Evolutionary conservation across 2,888 invertebrate species (phyloP), one percentile per base, ranked within the genome.

Genomic region (Geotrupes spiniger): DNA sequence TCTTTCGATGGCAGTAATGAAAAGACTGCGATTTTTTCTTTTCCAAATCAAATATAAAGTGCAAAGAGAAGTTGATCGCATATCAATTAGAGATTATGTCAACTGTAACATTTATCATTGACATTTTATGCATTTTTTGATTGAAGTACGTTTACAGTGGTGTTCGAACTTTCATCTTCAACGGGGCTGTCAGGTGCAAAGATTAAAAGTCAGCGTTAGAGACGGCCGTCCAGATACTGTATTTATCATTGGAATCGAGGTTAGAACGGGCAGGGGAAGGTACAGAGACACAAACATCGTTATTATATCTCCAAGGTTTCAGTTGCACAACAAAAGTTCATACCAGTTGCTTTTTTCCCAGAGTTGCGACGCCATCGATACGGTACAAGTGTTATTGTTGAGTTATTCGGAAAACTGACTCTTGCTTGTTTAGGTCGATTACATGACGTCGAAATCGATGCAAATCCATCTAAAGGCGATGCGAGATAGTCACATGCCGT

Each of bases 241-340:
- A 49, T 90, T 85, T 72, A 80, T 89, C 46, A 86, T 97, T 63
- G 97, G 97, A 49, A 88, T 98, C 56, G 86, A 92, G 65, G 89
- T 95, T 42, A 81, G 92, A 48, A 81, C 84, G 36, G 97, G 96
- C 0, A 82, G 90, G 60, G 95, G 94, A 4, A 82, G 90, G 60
- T 95, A 97, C 76, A 80, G 89, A 5, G 41, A 53, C 65, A 96
- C 97, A 21, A 90, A 87, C 68, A 89, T 98, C 60, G 89, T 96
- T 25, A 93, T 93, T 3, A 81, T 98, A 60, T 89, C 94, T 10
- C 95, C 98, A 27, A 80, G 95, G 57, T 97, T 89, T 76, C 91
- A 94, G 72, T 77, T 98, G 48, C 91, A 95, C 74, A 99, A 99
- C 76, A 85, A 88, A 70, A 92, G 84, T 52, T 75, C 79, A 10